Evolutionary conservation across 1,140 invertebrate species (phyloP).

Genomic region (Condylostylus longicornis): DNA sequence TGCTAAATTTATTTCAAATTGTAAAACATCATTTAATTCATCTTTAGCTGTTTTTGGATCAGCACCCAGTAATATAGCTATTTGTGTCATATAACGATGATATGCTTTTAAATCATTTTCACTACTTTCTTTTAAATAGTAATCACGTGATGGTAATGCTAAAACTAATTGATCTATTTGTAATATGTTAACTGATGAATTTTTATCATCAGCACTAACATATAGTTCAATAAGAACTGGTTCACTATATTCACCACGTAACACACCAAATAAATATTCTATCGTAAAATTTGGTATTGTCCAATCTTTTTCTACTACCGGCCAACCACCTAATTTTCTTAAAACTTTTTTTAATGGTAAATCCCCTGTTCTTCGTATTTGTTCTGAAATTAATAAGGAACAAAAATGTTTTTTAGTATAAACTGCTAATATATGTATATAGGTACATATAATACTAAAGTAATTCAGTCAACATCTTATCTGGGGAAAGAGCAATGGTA

Average conservation of each 20-base stretch:
- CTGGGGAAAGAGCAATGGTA: no score
- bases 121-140: slow-evolving; percentile 58
- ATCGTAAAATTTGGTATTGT: slow-evolving; percentile 37
- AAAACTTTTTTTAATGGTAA: slow-evolving; percentile 44
- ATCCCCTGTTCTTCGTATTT: slow-evolving; percentile 55
- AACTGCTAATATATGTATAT: no score
- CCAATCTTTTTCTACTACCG: slow-evolving; percentile 53
- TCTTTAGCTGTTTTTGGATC: slow-evolving; percentile 40
- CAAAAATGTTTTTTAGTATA: neutral
- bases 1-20: slow-evolving; percentile 61
- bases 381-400: slow-evolving; percentile 34
- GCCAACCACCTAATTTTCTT: slow-evolving; percentile 57
- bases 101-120: slow-evolving; percentile 53
- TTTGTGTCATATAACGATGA: slow-evolving; percentile 60
- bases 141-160: slow-evolving; percentile 65
- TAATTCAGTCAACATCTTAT: no score
- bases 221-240: slow-evolving; percentile 62
- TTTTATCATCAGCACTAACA: slow-evolving; percentile 74
- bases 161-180: slow-evolving; percentile 72
- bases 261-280: slow-evolving; percentile 48
- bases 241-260: slow-evolving; percentile 57
- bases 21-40: slow-evolving; percentile 53
- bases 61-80: slow-evolving; percentile 59
- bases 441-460: no score
- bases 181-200: slow-evolving; percentile 69